These are phyloP conservation scores for Silurus aristotelis DNA, from an alignment of 2,797 vertebrate genomes.

Conservation along the genomic window DNA sequence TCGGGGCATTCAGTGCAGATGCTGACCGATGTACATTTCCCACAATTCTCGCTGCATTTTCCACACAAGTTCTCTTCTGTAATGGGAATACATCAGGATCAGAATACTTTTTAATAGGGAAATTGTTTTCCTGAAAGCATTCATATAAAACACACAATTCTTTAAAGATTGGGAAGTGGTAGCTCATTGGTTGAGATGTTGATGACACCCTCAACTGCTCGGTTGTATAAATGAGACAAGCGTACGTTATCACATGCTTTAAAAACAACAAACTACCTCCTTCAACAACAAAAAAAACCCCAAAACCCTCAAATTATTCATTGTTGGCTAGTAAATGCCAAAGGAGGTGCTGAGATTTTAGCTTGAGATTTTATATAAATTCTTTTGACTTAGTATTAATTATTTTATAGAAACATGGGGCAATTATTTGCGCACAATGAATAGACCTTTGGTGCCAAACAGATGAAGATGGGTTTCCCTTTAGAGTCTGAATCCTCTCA, in stretches of 20 bases:
- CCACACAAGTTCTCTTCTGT: slow-evolving; percentile 87
- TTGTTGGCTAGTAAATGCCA: too few relatives aligned
- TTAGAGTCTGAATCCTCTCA: too few relatives aligned
- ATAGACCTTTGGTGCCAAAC: too few relatives aligned
- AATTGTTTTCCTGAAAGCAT: neutral
- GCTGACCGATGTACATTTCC: slow-evolving; percentile 84
- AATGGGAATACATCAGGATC: neutral
- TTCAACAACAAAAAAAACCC: neutral
- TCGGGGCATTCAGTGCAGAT: slow-evolving; percentile 91
- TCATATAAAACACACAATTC: neutral
- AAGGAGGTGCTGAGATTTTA: neutral
- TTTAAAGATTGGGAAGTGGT: too few relatives aligned
- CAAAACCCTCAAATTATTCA: neutral
- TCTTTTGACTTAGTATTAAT: neutral
- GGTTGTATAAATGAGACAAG: too few relatives aligned
- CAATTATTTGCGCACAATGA: neutral
- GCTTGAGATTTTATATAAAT: neutral
- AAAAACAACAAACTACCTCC: neutral
- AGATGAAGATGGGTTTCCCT: too few relatives aligned
- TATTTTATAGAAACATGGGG: neutral
- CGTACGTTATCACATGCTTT: neutral
- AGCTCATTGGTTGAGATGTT: too few relatives aligned
- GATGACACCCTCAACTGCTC: too few relatives aligned
- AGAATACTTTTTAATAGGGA: too few relatives aligned
- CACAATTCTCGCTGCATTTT: slow-evolving; percentile 90